Evolutionary conservation across 2,113 vertebrate species (phyloP).

Genomic region (Nyctibius bracteatus): DNA sequence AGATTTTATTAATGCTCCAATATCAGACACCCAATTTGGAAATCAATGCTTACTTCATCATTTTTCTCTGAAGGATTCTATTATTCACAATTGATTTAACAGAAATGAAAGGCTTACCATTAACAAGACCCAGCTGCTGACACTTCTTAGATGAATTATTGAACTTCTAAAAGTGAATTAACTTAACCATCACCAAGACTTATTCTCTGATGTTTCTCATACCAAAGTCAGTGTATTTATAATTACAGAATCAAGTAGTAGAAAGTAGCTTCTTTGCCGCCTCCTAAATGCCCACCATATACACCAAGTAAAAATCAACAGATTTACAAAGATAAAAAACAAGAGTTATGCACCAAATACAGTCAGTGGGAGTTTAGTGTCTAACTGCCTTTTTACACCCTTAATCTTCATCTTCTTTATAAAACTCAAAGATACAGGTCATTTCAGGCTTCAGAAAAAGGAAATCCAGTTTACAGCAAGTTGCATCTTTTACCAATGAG

Average conservation of each 20-base stretch:
- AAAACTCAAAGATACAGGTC: not conserved
- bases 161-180: conserved; percentile 81
- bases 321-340: not conserved
- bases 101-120: conserved; percentile 82
- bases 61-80: conserved; percentile 80
- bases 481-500: not conserved
- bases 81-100: conserved; percentile 85
- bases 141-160: conserved; percentile 80
- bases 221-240: conserved; percentile 63
- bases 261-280: not conserved
- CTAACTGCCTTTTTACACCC: not conserved
- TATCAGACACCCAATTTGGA: conserved; percentile 78
- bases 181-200: conserved; percentile 77
- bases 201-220: conserved; percentile 70
- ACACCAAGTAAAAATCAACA: conserved; percentile 27
- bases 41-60: conserved; percentile 86
- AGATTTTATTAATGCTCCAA: conserved; percentile 79
- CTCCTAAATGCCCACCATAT: not conserved
- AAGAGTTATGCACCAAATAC: not conserved
- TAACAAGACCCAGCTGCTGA: conserved; percentile 78
- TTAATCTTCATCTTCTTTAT: not conserved
- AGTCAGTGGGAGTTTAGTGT: not conserved
- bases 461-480: not conserved
- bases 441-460: conserved; percentile 1
- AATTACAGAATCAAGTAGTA: conserved; percentile 67